Evolutionary conservation across 2,888 invertebrate species (phyloP).

Genomic region (Ophion ellenae): DNA sequence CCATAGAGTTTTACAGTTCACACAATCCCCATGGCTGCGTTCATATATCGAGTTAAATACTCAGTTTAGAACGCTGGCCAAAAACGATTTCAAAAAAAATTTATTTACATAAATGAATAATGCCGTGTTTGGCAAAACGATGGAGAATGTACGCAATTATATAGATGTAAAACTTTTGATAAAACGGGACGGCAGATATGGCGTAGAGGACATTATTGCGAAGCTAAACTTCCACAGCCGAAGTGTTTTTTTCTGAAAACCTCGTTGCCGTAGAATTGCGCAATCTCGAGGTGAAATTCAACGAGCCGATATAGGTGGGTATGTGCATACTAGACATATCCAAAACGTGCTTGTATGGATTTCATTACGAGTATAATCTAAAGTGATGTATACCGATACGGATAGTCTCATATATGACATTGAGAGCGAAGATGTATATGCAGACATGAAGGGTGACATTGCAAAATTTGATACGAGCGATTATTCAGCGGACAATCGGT

Average conservation of each 20-base stretch:
- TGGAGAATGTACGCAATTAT: slow-evolving; percentile 81
- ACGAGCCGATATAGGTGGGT: slow-evolving; percentile 75
- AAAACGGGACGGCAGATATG: slow-evolving; percentile 70
- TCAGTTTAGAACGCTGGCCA: neutral
- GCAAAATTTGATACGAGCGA: too few species aligned
- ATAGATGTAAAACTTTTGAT: slow-evolving; percentile 72
- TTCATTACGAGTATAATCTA: too few species aligned
- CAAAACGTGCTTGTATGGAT: too few species aligned
- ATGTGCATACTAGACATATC: too few species aligned
- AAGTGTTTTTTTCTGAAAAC: slow-evolving; percentile 75
- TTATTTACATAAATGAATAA: neutral
- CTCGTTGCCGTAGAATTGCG: slow-evolving; percentile 74
- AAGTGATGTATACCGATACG: too few species aligned
- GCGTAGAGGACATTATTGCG: slow-evolving; percentile 70
- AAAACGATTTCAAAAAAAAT: slow-evolving; percentile 4
- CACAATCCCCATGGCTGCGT: too few species aligned
- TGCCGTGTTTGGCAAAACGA: slow-evolving; percentile 54
- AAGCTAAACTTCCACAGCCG: slow-evolving; percentile 77
- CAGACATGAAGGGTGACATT: too few species aligned
- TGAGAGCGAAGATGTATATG: too few species aligned
- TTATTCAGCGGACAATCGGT: too few species aligned
- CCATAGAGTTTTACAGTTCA: too few species aligned
- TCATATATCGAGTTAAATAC: neutral
- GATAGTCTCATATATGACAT: too few species aligned
- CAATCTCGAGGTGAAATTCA: slow-evolving; percentile 66